Conservation (phyloP, 1,140 invertebrate genomes). For the Antheraea mylitta region DNA sequence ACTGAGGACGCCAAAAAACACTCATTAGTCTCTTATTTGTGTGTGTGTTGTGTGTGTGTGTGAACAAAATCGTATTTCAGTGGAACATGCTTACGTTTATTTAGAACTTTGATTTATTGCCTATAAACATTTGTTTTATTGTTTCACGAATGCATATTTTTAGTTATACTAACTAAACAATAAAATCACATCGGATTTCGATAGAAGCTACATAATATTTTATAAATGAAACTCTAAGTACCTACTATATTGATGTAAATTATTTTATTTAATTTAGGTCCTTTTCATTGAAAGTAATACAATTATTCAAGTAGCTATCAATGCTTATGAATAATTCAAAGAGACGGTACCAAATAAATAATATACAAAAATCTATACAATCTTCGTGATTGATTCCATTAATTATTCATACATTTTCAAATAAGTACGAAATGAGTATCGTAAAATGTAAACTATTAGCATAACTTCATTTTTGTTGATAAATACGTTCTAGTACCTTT, state of each 20-base stretch:
- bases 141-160: not conserved
- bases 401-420: not conserved
- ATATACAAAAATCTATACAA: not conserved
- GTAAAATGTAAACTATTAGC: not conserved
- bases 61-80: not conserved
- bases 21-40: not conserved
- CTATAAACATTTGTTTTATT: not conserved
- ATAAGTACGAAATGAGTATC: not conserved
- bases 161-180: too few species aligned
- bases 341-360: not conserved
- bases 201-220: too few species aligned
- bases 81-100: not conserved
- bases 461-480: not conserved
- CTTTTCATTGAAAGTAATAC: too few species aligned
- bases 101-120: not conserved
- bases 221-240: too few species aligned
- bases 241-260: too few species aligned
- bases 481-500: not conserved
- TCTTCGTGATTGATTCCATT: not conserved
- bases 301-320: not conserved
- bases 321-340: not conserved
- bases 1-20: slow-evolving; percentile 79
- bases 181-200: too few species aligned
- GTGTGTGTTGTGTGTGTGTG: not conserved
- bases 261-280: too few species aligned